Evolutionary conservation across 1,140 invertebrate genomes (phyloP).

Genomic region (Drosophila tani): DNA sequence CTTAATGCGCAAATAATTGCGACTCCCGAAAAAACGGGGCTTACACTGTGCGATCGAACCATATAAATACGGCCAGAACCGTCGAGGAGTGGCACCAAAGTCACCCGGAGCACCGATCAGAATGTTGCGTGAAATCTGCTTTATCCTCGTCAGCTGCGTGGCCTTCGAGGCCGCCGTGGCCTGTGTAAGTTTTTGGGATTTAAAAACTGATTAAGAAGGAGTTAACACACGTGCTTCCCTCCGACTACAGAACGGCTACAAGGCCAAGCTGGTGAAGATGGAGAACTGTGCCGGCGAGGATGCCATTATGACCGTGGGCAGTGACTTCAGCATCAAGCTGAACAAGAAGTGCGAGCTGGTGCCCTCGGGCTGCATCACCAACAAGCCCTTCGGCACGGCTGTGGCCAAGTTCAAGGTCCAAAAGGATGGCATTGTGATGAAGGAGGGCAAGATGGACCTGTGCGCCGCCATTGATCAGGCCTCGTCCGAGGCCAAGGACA

Average conservation of each 20-base stretch:
- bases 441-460: conserved; percentile 79
- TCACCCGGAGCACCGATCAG: conserved; percentile 6
- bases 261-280: conserved; percentile 76
- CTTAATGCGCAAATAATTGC: conserved; percentile 78
- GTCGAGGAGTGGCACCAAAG: conserved; percentile 14
- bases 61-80: conserved; percentile 58
- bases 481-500: conserved; percentile 70
- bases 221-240: background rate
- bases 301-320: conserved; percentile 65
- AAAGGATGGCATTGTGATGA: conserved; percentile 77
- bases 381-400: conserved; percentile 76
- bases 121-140: conserved; percentile 51
- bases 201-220: background rate
- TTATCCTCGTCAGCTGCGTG: conserved; percentile 51
- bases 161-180: conserved; percentile 58
- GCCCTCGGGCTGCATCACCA: conserved; percentile 69
- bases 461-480: conserved; percentile 70
- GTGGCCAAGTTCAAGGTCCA: conserved; percentile 71
- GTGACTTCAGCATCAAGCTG: conserved; percentile 68
- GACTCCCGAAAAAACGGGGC: conserved; percentile 14
- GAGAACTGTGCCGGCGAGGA: conserved; percentile 77
- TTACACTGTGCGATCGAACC: conserved; percentile 1
- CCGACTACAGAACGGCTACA: conserved; percentile 78
- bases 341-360: conserved; percentile 83
- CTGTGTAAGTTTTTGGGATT: conserved; percentile 63